These are phyloP conservation scores for Spatulosminthurus flaviceps DNA, from an alignment of 2,888 invertebrate species.

Conservation along the genomic window DNA sequence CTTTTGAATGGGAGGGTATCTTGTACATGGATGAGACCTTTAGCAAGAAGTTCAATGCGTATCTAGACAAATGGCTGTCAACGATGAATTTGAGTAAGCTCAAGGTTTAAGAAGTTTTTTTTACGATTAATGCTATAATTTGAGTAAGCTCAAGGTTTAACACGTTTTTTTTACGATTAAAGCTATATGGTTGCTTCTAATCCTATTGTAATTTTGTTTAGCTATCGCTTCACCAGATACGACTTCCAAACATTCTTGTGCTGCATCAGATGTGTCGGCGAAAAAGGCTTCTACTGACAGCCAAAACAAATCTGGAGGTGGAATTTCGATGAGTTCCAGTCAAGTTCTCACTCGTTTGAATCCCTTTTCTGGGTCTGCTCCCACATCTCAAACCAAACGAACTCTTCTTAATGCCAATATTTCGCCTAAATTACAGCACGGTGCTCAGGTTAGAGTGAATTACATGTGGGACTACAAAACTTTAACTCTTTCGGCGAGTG, in stretches of 20 bases:
- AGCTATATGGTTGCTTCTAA: no score
- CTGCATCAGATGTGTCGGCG: no score
- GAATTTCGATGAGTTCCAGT: no score
- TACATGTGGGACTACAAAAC: background rate
- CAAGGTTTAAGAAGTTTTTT: no score
- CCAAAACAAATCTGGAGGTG: no score
- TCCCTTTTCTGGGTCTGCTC: background rate
- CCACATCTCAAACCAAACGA: background rate
- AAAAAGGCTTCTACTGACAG: no score
- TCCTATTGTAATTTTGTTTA: no score
- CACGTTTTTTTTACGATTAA: no score
- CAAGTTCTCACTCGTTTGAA: background rate
- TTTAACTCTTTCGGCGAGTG: background rate
- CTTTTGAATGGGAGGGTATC: background rate
- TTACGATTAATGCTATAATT: no score
- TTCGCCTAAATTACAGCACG: background rate
- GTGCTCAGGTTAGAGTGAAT: background rate
- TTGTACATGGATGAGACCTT: background rate
- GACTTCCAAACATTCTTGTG: no score
- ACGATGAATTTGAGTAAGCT: background rate
- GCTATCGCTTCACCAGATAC: no score
- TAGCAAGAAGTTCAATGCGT: background rate
- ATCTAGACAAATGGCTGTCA: background rate
- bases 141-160: no score
- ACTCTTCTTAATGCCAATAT: background rate